phyloP scores from a whole-genome alignment of 2,888 invertebrate species.

The Iselma pallidipennis region DNA sequence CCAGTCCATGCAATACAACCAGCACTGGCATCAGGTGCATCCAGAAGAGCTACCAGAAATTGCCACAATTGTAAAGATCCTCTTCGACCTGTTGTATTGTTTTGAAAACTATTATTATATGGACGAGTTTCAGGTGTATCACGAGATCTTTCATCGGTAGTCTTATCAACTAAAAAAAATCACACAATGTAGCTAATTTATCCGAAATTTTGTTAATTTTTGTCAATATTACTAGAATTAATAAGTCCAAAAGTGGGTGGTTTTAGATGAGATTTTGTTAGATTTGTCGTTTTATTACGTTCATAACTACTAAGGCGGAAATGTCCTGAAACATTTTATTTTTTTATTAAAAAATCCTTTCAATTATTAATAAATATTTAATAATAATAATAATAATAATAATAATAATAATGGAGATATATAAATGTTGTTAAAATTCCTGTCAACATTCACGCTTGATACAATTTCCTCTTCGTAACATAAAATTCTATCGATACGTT shows the following conservation, averaged over 20 bases:
- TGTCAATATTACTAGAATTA: too few species aligned
- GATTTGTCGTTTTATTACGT: constrained; percentile 19
- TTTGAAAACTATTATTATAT: constrained; percentile 38
- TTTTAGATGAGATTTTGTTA: constrained; percentile 33
- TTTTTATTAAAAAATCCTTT: background rate
- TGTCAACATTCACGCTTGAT: constrained; percentile 18
- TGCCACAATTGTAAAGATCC: constrained; percentile 94
- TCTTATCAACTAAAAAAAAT: constrained; percentile 19
- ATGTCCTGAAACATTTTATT: constrained; percentile 20
- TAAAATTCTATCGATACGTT: constrained; percentile 30
- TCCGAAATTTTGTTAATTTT: constrained; percentile 1
- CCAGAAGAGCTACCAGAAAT: constrained; percentile 83
- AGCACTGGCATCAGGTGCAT: constrained; percentile 68
- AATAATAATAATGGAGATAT: too few species aligned
- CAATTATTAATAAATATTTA: background rate
- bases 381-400: too few species aligned
- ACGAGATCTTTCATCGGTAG: constrained; percentile 36
- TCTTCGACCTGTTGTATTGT: constrained; percentile 58
- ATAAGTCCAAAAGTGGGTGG: background rate
- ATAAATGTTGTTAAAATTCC: constrained; percentile 12
- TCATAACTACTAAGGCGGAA: constrained; percentile 24
- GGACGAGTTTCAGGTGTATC: constrained; percentile 38
- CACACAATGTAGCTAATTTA: background rate
- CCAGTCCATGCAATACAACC: constrained; percentile 95
- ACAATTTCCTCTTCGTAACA: constrained; percentile 32